Evolutionary conservation across 2,797 vertebrate genomes (phyloP).

Genomic region (Enteromius mattozi): DNA sequence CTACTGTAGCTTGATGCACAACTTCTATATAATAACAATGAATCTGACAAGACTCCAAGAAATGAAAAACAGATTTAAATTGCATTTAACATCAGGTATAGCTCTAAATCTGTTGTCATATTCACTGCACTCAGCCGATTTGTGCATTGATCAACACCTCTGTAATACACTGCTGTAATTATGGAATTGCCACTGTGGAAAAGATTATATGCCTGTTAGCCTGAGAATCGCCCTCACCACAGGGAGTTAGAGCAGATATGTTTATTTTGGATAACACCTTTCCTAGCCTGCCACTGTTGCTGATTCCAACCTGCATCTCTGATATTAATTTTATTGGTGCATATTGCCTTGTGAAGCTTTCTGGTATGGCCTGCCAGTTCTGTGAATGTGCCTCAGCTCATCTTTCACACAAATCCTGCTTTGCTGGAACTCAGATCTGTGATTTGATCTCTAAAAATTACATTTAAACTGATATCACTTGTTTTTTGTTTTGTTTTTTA

Average conservation of each 20-base stretch:
- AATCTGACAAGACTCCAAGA: not conserved
- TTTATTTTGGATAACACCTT: not conserved
- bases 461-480: not conserved
- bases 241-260: not conserved
- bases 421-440: not conserved
- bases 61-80: not conserved
- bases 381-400: not conserved
- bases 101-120: constrained; percentile 12
- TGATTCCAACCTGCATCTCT: not conserved
- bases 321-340: not conserved
- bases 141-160: constrained; percentile 11
- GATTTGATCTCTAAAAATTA: not conserved
- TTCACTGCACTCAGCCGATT: not conserved
- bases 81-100: not conserved
- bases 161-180: not conserved
- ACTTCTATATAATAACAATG: not conserved
- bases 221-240: not conserved
- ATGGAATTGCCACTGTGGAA: constrained; percentile 7
- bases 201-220: not conserved
- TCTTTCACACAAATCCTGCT: constrained; percentile 12
- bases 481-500: not conserved
- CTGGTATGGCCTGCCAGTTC: constrained; percentile 11
- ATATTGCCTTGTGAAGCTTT: not conserved
- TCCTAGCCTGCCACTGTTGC: not conserved
- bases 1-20: not conserved